Evolutionary conservation across 2,113 vertebrate species (phyloP).

Genomic region (Vimba vimba): DNA sequence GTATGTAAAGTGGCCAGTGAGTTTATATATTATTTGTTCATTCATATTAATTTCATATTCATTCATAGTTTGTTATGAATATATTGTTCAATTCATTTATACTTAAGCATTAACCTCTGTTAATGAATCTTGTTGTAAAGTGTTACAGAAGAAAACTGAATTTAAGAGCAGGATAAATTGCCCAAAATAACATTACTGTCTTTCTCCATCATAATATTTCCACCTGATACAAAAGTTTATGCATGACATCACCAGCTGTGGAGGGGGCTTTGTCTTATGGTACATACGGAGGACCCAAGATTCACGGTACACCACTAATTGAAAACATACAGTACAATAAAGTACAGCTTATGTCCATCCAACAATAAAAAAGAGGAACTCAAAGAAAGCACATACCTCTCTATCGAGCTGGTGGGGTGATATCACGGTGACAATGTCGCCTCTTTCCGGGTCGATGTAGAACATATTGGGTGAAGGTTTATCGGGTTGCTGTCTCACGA

Average conservation of each 20-base stretch:
- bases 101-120: neutral
- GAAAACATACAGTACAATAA: neutral
- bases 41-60: too few species aligned
- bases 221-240: neutral
- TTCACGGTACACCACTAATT: neutral
- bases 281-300: neutral
- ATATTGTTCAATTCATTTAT: neutral
- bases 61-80: neutral
- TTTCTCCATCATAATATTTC: neutral
- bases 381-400: constrained; percentile 80
- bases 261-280: neutral
- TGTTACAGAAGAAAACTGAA: neutral
- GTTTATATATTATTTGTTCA: too few species aligned
- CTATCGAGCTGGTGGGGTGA: constrained; percentile 87
- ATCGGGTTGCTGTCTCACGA: constrained; percentile 90
- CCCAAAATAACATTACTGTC: neutral
- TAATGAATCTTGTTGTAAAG: neutral
- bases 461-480: constrained; percentile 98
- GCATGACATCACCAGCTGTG: neutral
- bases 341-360: neutral
- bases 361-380: neutral
- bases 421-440: constrained; percentile 94
- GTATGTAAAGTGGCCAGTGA: too few species aligned
- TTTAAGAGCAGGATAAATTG: neutral
- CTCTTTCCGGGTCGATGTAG: constrained; percentile 94